phyloP scores from a whole-genome alignment of 2,888 invertebrate genomes.

The Lasius platythorax region DNA sequence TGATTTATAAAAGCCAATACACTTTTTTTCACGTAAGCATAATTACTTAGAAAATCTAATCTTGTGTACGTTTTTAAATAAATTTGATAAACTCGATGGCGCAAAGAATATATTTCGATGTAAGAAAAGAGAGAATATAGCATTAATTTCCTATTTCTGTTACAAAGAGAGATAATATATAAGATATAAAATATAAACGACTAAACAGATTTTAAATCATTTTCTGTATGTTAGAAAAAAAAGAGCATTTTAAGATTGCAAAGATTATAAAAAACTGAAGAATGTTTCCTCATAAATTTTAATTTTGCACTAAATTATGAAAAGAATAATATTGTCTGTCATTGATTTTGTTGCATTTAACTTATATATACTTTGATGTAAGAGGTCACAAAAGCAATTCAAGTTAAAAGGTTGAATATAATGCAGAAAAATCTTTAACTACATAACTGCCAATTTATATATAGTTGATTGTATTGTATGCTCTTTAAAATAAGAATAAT shows the following conservation, averaged over 20 bases:
- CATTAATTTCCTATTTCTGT: slow-evolving; percentile 30
- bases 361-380: slow-evolving; percentile 7
- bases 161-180: slow-evolving; percentile 23
- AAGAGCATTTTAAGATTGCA: neutral
- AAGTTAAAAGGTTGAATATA: slow-evolving; percentile 13
- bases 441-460: slow-evolving; percentile 73
- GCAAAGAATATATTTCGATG: slow-evolving; percentile 51
- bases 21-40: slow-evolving; percentile 52
- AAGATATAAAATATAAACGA: slow-evolving; percentile 23
- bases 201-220: slow-evolving; percentile 13
- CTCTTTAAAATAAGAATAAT: slow-evolving; percentile 65
- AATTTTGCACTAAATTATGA: neutral
- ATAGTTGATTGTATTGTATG: slow-evolving; percentile 68
- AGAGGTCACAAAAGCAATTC: slow-evolving; percentile 17
- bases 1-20: slow-evolving; percentile 49
- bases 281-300: neutral
- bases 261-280: neutral
- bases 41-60: slow-evolving; percentile 42
- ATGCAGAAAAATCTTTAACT: slow-evolving; percentile 45
- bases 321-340: slow-evolving; percentile 3
- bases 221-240: neutral
- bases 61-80: slow-evolving; percentile 72
- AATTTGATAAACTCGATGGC: slow-evolving; percentile 62
- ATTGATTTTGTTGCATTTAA: slow-evolving; percentile 37
- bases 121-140: slow-evolving; percentile 17